Evolutionary conservation across 2,888 invertebrate genomes (phyloP).

Genomic region (Melieria crassipennis): DNA sequence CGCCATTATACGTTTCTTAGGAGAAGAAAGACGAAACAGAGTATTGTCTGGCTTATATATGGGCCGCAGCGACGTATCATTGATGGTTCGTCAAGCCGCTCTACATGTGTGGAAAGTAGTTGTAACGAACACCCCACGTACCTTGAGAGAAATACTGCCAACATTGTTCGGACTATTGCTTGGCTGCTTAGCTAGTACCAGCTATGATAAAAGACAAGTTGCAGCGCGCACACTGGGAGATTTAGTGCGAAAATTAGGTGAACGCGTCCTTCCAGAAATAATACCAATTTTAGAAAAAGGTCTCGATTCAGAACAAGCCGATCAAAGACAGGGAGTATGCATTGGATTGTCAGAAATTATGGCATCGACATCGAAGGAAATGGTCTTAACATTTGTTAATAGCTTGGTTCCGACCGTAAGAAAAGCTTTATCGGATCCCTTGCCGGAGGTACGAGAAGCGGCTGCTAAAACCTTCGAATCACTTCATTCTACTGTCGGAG

Average conservation of each 20-base stretch:
- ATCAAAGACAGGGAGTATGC: constrained; percentile 98
- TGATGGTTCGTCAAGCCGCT: constrained; percentile 97
- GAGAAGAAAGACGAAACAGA: constrained; percentile 88
- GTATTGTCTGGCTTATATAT: constrained; percentile 96
- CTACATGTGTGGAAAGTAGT: constrained; percentile 99
- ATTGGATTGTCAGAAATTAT: constrained; percentile 98
- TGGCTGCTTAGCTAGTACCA: constrained; percentile 94
- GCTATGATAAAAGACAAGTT: constrained; percentile 95
- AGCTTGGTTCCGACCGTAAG: constrained; percentile 94
- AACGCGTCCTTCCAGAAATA: constrained; percentile 96
- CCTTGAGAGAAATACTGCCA: constrained; percentile 93
- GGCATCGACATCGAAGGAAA: constrained; percentile 93
- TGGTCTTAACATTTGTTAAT: constrained; percentile 89
- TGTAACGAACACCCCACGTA: constrained; percentile 97
- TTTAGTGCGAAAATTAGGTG: constrained; percentile 95
- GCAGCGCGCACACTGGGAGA: constrained; percentile 97
- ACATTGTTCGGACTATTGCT: constrained; percentile 91
- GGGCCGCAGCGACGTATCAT: constrained; percentile 95
- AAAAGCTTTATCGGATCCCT: constrained; percentile 91
- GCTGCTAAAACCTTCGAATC: constrained; percentile 98
- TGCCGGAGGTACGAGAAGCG: constrained; percentile 91
- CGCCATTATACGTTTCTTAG: constrained; percentile 89
- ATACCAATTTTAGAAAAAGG: constrained; percentile 97
- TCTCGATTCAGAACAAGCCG: constrained; percentile 87
- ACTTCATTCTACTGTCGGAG: constrained; percentile 92